phyloP scores from a whole-genome alignment of 2,113 vertebrate genomes.

The Otis tarda region DNA sequence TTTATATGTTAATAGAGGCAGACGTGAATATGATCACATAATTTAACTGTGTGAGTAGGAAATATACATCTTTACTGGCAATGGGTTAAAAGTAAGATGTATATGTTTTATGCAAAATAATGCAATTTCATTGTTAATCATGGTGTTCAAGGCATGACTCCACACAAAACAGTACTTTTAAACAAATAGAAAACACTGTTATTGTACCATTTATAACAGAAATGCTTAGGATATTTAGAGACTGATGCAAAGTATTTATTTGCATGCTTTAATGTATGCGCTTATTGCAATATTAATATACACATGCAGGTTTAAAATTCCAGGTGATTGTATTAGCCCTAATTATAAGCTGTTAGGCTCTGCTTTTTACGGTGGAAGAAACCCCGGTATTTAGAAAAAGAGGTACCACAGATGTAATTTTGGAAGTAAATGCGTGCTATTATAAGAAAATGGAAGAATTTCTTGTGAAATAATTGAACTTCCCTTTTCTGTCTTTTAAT shows the following conservation, averaged over 20 bases:
- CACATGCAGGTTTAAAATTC: neutral
- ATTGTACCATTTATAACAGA: slow-evolving; percentile 47
- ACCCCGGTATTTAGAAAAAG: neutral
- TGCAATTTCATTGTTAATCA: slow-evolving; percentile 54
- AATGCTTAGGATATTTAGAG: slow-evolving; percentile 14
- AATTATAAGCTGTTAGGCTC: neutral
- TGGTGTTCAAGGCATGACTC: slow-evolving; percentile 36
- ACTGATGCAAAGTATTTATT: neutral
- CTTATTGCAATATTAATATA: neutral
- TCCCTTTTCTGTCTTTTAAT: too few relatives aligned
- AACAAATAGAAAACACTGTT: slow-evolving; percentile 50
- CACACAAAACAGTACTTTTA: slow-evolving; percentile 41
- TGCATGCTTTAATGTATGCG: neutral
- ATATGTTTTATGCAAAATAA: slow-evolving; percentile 64
- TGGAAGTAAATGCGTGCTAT: neutral
- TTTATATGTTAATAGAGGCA: slow-evolving; percentile 71
- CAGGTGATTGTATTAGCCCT: neutral
- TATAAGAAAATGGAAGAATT: neutral
- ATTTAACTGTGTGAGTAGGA: slow-evolving; percentile 57
- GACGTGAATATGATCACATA: slow-evolving; percentile 29
- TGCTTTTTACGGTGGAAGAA: neutral
- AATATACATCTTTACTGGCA: slow-evolving; percentile 28
- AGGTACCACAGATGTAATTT: neutral
- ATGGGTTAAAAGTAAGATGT: slow-evolving; percentile 54
- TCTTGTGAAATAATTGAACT: neutral